Evolutionary conservation across 2,797 vertebrate genomes (phyloP).

Genomic region (Odontamblyopus lacepedii): DNA sequence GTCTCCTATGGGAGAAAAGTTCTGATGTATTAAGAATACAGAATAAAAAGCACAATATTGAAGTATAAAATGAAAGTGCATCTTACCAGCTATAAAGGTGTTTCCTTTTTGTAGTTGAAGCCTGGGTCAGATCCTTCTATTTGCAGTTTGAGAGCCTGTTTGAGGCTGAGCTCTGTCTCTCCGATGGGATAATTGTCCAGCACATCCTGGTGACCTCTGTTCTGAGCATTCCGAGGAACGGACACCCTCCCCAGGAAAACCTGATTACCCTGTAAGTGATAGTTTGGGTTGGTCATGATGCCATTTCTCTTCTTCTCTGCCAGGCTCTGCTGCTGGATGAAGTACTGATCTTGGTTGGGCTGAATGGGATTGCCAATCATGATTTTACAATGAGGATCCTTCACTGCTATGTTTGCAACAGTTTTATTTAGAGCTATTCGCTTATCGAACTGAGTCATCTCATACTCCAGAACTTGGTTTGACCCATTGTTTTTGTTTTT

Average conservation of each 20-base stretch:
- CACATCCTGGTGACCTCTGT: conserved; percentile 89
- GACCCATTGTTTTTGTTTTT: conserved; percentile 82
- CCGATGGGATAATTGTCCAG: conserved; percentile 90
- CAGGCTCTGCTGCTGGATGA: conserved; percentile 89
- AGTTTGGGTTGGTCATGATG: conserved; percentile 98
- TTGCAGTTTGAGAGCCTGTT: conserved; percentile 98
- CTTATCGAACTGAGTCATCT: conserved; percentile 97
- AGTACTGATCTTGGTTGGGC: conserved; percentile 85
- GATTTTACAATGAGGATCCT: conserved; percentile 89
- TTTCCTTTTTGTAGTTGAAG: conserved; percentile 99
- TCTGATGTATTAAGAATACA: conserved; percentile 35
- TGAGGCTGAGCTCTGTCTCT: conserved; percentile 95
- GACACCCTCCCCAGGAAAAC: conserved; percentile 93
- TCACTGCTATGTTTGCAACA: conserved; percentile 75
- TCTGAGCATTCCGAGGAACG: conserved; percentile 86
- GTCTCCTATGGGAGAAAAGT: conserved; percentile 41
- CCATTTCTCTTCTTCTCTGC: conserved; percentile 95
- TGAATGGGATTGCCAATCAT: conserved; percentile 80
- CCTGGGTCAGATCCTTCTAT: conserved; percentile 92
- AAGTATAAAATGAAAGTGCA: background rate
- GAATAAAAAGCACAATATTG: conserved; percentile 24
- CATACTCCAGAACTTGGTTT: conserved; percentile 91
- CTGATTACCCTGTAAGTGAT: conserved; percentile 95
- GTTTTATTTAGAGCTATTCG: conserved; percentile 86
- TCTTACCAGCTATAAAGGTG: conserved; percentile 92